Evolutionary conservation across 2,113 vertebrate genomes (phyloP).

Genomic region (Chionomys nivalis): DNA sequence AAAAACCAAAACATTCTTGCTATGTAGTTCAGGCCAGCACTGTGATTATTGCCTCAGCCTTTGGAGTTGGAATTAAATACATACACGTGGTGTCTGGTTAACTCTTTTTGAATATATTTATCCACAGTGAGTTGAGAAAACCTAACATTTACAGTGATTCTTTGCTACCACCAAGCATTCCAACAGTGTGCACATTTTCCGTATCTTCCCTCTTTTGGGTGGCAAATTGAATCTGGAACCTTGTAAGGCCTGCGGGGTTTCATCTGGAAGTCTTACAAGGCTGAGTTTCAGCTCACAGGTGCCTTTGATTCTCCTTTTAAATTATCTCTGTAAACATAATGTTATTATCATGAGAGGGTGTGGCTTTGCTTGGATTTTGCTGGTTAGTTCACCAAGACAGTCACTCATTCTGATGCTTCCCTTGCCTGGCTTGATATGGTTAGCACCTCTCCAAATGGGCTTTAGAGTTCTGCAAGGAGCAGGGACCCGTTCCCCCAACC

Average conservation of each 20-base stretch:
- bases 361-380: not conserved
- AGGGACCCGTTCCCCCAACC: too few species aligned
- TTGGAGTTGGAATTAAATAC: not conserved
- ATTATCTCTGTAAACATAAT: not conserved
- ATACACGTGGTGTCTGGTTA: too few species aligned
- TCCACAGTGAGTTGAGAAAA: not conserved
- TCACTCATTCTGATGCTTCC: not conserved
- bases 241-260: not conserved
- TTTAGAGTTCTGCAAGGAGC: not conserved
- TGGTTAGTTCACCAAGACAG: not conserved
- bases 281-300: not conserved
- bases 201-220: not conserved
- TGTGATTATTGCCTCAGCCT: not conserved
- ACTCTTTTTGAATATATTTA: not conserved
- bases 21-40: not conserved
- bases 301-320: not conserved
- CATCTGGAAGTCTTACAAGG: not conserved
- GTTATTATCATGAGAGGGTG: not conserved
- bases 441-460: not conserved
- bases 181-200: not conserved
- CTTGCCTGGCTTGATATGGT: not conserved
- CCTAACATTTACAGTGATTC: not conserved
- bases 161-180: not conserved
- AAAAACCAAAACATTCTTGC: not conserved
- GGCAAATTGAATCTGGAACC: not conserved